phyloP scores from a whole-genome alignment of 2,113 vertebrate genomes.

The Etheostoma cragini region DNA sequence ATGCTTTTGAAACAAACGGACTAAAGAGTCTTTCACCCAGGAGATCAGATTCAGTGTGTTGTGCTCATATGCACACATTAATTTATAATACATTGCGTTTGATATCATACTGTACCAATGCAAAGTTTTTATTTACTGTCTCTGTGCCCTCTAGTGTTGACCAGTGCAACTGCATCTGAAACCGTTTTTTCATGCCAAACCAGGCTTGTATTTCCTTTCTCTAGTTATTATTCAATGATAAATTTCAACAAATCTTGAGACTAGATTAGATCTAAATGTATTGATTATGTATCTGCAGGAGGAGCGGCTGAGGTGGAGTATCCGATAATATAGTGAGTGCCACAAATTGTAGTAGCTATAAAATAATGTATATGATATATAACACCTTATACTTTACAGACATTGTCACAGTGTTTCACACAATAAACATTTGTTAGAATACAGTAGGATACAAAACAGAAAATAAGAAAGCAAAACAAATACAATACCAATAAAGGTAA shows the following conservation, averaged over 20 bases:
- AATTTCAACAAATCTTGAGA: constrained; percentile 1
- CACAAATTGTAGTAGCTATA: not conserved
- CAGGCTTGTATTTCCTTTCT: not conserved
- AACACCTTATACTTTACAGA: too few relatives aligned
- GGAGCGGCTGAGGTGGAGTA: not conserved
- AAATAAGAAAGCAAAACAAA: too few relatives aligned
- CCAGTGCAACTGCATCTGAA: constrained; percentile 5
- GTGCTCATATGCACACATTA: not conserved
- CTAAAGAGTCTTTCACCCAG: constrained; percentile 21
- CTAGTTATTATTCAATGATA: not conserved
- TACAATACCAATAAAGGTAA: too few relatives aligned
- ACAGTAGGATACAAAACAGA: too few relatives aligned
- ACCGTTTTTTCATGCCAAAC: not conserved
- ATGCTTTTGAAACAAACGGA: not conserved
- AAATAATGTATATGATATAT: too few relatives aligned
- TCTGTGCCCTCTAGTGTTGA: constrained; percentile 26
- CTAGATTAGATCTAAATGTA: not conserved
- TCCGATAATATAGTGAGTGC: constrained; percentile 12
- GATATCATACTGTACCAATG: not conserved
- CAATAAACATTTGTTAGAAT: too few relatives aligned
- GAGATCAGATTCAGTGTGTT: not conserved
- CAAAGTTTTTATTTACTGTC: not conserved
- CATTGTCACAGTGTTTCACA: too few relatives aligned
- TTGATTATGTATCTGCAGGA: not conserved
- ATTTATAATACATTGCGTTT: not conserved